These are phyloP conservation scores for Spodoptera exigua DNA, from an alignment of 2,888 invertebrate genomes.

Conservation along the genomic window DNA sequence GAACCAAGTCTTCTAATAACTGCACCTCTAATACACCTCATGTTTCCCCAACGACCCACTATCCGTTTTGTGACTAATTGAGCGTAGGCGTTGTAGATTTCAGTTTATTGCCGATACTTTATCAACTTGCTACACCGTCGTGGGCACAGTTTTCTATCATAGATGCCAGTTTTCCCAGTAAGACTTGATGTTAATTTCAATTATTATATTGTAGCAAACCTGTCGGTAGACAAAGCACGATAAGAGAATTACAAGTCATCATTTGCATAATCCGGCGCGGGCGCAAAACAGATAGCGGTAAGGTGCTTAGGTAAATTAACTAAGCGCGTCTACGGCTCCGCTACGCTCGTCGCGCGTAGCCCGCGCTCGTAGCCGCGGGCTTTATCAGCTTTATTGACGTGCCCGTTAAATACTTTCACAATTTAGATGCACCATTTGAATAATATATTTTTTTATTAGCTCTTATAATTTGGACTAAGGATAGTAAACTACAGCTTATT, in stretches of 20 bases:
- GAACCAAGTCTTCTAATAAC: slow-evolving; percentile 61
- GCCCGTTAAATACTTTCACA: slow-evolving; percentile 55
- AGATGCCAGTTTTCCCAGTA: slow-evolving; percentile 21
- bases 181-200: slow-evolving; percentile 47
- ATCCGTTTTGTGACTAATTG: slow-evolving; percentile 90
- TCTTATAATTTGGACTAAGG: neutral
- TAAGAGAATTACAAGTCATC: slow-evolving; percentile 83
- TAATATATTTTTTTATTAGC: slow-evolving; percentile 27
- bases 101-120: slow-evolving; percentile 65
- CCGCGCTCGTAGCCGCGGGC: slow-evolving; percentile 56
- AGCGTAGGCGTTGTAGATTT: slow-evolving; percentile 82
- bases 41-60: slow-evolving; percentile 74
- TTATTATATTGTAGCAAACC: slow-evolving; percentile 66
- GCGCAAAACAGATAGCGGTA: slow-evolving; percentile 86
- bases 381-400: slow-evolving; percentile 66
- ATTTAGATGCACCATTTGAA: slow-evolving; percentile 29
- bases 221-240: slow-evolving; percentile 82
- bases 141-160: slow-evolving; percentile 11
- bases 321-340: slow-evolving; percentile 68
- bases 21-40: slow-evolving; percentile 79
- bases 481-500: neutral
- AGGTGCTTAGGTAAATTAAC: slow-evolving; percentile 87
- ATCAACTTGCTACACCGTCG: slow-evolving; percentile 46
- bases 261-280: slow-evolving; percentile 87
- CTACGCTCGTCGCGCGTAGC: slow-evolving; percentile 64